These are phyloP conservation scores for Gephyroberyx darwinii DNA, from an alignment of 2,797 vertebrate species.

Conservation along the genomic window DNA sequence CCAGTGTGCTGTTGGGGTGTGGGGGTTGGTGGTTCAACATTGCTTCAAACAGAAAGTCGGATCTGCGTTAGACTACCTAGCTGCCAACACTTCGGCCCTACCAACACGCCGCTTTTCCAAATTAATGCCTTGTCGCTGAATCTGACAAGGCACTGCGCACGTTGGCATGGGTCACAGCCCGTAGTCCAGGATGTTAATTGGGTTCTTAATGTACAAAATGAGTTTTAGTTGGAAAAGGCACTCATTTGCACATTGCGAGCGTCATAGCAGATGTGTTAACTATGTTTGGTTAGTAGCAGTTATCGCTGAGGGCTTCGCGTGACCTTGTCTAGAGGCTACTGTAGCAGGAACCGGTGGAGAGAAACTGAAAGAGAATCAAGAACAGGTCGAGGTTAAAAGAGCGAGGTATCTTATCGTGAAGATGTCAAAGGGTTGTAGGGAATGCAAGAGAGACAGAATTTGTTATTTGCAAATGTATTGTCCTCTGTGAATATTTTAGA, in stretches of 20 bases:
- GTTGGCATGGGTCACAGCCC: constrained; percentile 84
- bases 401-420: no score
- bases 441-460: constrained; percentile 44
- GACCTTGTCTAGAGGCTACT: constrained; percentile 57
- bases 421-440: background rate
- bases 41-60: constrained; percentile 81
- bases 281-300: constrained; percentile 85
- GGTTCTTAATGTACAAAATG: constrained; percentile 88
- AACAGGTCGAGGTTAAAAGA: no score
- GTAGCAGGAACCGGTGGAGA: background rate
- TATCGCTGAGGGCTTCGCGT: constrained; percentile 82
- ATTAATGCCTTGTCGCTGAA: constrained; percentile 93
- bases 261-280: constrained; percentile 86
- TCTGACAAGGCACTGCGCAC: constrained; percentile 84
- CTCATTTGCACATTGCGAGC: constrained; percentile 62
- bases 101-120: constrained; percentile 88
- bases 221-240: constrained; percentile 79
- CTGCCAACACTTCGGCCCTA: constrained; percentile 84
- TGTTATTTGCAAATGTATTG: constrained; percentile 81
- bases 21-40: background rate
- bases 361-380: no score
- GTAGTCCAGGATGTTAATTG: constrained; percentile 90
- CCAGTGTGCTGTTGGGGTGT: constrained; percentile 62
- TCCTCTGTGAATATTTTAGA: constrained; percentile 77
- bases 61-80: constrained; percentile 78